A percentile compares a stretch with the other conserved stretches of the same genome.
phyloP scores from a whole-genome alignment of 2,797 vertebrate genomes.

The Urophycis tenuis region DNA sequence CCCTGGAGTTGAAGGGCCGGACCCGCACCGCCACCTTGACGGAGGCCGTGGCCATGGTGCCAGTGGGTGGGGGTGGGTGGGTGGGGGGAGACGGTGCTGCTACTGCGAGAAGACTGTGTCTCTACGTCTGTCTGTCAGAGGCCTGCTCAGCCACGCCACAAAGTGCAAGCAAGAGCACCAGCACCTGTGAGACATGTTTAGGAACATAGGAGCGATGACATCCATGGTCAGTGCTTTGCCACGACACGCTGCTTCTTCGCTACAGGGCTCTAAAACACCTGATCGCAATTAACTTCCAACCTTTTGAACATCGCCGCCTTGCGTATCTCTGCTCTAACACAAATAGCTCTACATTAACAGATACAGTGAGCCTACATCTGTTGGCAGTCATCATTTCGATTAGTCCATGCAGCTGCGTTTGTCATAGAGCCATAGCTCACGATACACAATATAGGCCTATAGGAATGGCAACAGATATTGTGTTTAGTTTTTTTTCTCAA shows the following conservation, averaged over 20 bases:
- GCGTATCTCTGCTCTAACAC: neutral
- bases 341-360: neutral
- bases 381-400: neutral
- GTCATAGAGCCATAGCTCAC: neutral
- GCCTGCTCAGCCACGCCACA: conserved; percentile 44
- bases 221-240: neutral
- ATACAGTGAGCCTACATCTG: neutral
- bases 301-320: neutral
- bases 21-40: conserved; percentile 98
- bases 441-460: neutral
- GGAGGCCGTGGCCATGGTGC: conserved; percentile 84
- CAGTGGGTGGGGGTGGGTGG: conserved; percentile 21
- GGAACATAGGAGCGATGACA: neutral
- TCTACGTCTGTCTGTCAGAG: conserved; percentile 22
- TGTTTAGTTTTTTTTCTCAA: neutral
- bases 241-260: neutral
- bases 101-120: neutral
- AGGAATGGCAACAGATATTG: neutral
- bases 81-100: conserved; percentile 6
- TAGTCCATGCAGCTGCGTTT: neutral
- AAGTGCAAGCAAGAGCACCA: conserved; percentile 45
- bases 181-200: conserved; percentile 47
- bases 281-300: neutral
- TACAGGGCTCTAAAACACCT: neutral
- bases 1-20: conserved; percentile 95